Base-by-base conservation (phyloP, 1,140 invertebrate genomes). In the Brachionus manjavacas region DNA sequence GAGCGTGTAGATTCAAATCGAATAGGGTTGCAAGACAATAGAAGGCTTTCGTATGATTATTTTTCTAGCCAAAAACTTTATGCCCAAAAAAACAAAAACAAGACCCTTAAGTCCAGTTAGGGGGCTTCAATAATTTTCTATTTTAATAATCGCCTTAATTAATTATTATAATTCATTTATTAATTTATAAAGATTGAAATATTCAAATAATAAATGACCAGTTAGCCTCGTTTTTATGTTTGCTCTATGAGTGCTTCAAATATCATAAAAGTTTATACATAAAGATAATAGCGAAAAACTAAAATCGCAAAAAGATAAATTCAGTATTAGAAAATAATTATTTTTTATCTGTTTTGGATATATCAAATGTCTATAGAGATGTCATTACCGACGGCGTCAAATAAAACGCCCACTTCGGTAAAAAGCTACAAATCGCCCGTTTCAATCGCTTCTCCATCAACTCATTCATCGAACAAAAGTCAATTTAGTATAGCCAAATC, bases 81-180 rank as follows among this genome's bases (percentile, higher is more conserved):
- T 72, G 31, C 31, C 35, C 14, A 72, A 35, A 35, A 35, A 72
- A 72, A 20, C 14, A 72, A 60, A 60, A 60, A 60, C 52, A 60
- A 60, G 52, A 60, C 52, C 52, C 52, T 60, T 60, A 20, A 60
- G 52, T 60, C 52, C 52, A 60, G 52, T 60, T 60, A 60, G 52
- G n/a, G 52, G 52, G 52, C 52, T 60, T 60, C 52, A 20, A 60
- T 60, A 60, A 60, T 60, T 60, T 60, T 60, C 52, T 23, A 25
- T 60, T 60, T 20, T 60, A 60, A 72, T 72, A 72, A 72, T 72
- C 68, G 68, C 4, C 31, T 72, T 72, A 39, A 72, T 72, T 72
- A 72, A 72, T 72, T 72, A 72, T 72, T 39, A 72, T 72, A 72
- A 72, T 72, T 72, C 31, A 72, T 72, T 72, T 39, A 72, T 39